Evolutionary conservation across 2,113 vertebrate species (phyloP), one percentile per base, ranked within the genome.

Genomic region (Scartelaos histophorus): DNA sequence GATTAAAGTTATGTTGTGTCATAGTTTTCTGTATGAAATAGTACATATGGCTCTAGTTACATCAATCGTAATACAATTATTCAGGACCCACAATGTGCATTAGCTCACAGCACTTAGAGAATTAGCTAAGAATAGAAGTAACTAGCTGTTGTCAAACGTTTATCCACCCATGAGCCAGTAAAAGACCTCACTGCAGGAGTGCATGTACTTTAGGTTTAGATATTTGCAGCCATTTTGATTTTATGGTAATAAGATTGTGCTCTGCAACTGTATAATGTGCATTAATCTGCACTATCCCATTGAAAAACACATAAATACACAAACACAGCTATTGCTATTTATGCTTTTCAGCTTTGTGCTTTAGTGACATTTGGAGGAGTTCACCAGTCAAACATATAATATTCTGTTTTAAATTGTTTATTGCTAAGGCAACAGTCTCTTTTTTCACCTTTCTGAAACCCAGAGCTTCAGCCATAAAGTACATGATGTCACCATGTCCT

Each of bases 1-100:
- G 6, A 24, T 25, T 21, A n/a, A 69, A 72, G 46, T 22, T 15
- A 56, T 29, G 24, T 70, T 58, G 13, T 64, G 13, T 1, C 35
- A 38, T 43, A 1, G 51, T 61, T 81, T 75, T 69, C 62, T 60
- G 69, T 11, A 78, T 71, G 57, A 54, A 78, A 49, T 68, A 56
- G 46, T 61, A 80, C 84, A 84, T 21, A 71, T 89, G 80, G 66
- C 67, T 87, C 80, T 81, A 70, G 85, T 86, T 73, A 72, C 49
- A 43, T 54, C 13, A 65, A 35, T 13, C 21, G 34, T 64, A n/a
- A 17, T 64, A 38, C 19, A 0, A 64, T 64, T 10, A 35, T 64
- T 38, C 29, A 17, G 3, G 38, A 38, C 19, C 9, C 10, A 17
- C 25, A 3, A 21, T 54, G 19, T 7, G 2, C 10, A 54, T n/a